A percentile compares a stretch with the other conserved stretches of the same genome.
Conservation (phyloP, 2,797 vertebrate genomes). For the Scolopax rusticola region DNA sequence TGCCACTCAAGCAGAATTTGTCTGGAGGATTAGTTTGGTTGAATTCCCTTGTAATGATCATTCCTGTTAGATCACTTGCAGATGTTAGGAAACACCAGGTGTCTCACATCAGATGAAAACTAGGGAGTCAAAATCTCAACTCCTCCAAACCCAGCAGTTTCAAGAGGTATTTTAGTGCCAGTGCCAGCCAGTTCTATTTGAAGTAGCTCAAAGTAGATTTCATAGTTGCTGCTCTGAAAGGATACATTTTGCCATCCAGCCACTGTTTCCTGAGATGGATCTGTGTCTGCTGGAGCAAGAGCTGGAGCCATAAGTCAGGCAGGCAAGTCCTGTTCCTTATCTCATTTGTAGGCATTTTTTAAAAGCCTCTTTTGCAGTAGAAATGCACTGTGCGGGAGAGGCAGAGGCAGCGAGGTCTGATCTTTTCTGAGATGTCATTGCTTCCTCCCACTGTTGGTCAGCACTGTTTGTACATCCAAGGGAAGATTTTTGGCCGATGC, state of each 20-base stretch:
- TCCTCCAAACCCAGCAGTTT: conserved; percentile 48
- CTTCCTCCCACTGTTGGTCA: conserved; percentile 28
- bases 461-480: neutral
- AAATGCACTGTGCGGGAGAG: conserved; percentile 32
- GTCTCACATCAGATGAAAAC: conserved; percentile 26
- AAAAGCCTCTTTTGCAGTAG: neutral
- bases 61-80: conserved; percentile 52
- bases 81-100: conserved; percentile 48
- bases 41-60: conserved; percentile 68
- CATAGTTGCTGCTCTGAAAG: neutral
- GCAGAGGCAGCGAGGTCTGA: conserved; percentile 3
- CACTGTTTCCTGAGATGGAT: neutral
- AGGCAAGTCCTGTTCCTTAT: neutral
- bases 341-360: neutral
- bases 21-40: conserved; percentile 61
- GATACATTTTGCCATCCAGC: neutral
- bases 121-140: conserved; percentile 54
- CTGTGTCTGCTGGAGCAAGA: neutral
- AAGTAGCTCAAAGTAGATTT: conserved; percentile 66
- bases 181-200: conserved; percentile 53
- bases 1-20: conserved; percentile 57
- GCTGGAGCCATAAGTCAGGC: neutral
- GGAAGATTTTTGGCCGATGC: neutral
- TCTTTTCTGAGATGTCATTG: conserved; percentile 46
- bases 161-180: conserved; percentile 41